Percentiles rank a stretch among this genome's conserved stretches.
These are phyloP conservation scores for Balaeniceps rex DNA, from an alignment of 2,113 vertebrate genomes.

Conservation along the genomic window DNA sequence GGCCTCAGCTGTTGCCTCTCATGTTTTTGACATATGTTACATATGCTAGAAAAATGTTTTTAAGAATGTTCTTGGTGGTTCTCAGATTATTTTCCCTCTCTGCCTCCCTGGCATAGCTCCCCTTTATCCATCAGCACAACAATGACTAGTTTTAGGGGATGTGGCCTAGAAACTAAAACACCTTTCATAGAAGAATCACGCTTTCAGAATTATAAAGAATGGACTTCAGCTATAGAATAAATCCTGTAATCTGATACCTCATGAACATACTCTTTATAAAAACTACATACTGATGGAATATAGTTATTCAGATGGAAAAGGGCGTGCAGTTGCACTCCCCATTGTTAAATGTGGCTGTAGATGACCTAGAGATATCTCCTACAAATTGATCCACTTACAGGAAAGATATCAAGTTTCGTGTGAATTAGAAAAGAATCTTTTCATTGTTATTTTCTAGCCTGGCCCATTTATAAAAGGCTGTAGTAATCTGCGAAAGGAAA, in stretches of 20 bases:
- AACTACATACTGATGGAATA: not conserved
- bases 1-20: not conserved
- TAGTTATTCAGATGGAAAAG: not conserved
- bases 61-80: not conserved
- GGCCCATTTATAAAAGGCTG: not conserved
- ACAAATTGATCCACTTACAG: not conserved
- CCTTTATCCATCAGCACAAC: not conserved
- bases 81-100: not conserved
- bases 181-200: not conserved
- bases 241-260: not conserved
- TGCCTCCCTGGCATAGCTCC: not conserved
- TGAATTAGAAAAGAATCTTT: not conserved
- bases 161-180: not conserved
- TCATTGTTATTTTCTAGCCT: not conserved
- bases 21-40: not conserved
- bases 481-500: not conserved
- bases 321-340: not conserved
- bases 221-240: not conserved
- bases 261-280: not conserved
- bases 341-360: not conserved
- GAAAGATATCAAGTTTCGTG: not conserved
- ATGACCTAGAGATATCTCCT: not conserved
- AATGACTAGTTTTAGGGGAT: not conserved
- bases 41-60: not conserved
- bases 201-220: not conserved